Evolutionary conservation across 2,113 vertebrate species (phyloP).

Genomic region (Urocynchramus pylzowi): DNA sequence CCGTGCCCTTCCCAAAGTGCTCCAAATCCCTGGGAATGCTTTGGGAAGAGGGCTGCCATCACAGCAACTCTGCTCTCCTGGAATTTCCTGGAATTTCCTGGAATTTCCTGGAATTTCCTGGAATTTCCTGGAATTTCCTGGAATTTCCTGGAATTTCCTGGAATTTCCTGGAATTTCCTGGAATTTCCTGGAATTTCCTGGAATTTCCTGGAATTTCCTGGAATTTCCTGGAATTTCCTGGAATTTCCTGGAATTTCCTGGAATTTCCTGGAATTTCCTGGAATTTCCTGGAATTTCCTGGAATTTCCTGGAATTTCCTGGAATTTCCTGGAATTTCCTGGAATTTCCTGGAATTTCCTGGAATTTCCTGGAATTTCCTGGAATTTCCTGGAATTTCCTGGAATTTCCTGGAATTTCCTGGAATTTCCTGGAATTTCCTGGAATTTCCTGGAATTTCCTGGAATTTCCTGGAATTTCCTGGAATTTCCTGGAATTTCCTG

Average conservation of each 20-base stretch:
- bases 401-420: neutral
- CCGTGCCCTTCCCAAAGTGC: neutral
- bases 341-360: neutral
- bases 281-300: neutral
- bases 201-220: too few relatives aligned
- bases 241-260: neutral
- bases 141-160: too few relatives aligned
- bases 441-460: neutral
- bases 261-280: neutral
- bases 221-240: neutral
- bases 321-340: neutral
- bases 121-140: neutral
- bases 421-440: neutral
- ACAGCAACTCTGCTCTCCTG: accelerated
- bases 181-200: too few relatives aligned
- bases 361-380: neutral
- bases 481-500: neutral
- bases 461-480: neutral
- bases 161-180: too few relatives aligned
- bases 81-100: neutral
- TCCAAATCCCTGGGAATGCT: neutral
- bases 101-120: neutral
- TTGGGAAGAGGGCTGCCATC: accelerated
- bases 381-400: neutral
- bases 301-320: neutral